Conservation (phyloP, 2,888 invertebrate species). For the Cryptus armator region DNA sequence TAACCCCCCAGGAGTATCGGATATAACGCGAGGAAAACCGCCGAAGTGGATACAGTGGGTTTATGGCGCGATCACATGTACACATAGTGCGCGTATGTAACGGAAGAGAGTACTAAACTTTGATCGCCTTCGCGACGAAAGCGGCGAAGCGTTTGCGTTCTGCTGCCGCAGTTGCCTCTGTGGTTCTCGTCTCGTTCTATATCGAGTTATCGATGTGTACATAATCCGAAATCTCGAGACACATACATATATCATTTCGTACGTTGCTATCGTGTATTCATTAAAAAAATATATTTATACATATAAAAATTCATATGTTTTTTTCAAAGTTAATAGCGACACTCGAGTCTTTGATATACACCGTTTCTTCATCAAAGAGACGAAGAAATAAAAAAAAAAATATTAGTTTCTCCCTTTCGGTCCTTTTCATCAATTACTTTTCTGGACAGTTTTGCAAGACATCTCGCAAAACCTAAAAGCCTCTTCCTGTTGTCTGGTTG, state of each 20-base stretch:
- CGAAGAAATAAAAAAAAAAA: slow-evolving; percentile 34
- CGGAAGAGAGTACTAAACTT: slow-evolving; percentile 60
- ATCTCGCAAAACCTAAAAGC: slow-evolving; percentile 78
- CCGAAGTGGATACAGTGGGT: slow-evolving; percentile 46
- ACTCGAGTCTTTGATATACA: not conserved
- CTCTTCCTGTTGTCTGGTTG: slow-evolving; percentile 82
- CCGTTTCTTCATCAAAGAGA: slow-evolving; percentile 1
- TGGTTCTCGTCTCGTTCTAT: slow-evolving; percentile 27
- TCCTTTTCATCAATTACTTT: not conserved
- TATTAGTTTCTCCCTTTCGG: slow-evolving; percentile 31
- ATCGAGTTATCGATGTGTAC: slow-evolving; percentile 52
- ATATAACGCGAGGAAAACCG: slow-evolving; percentile 22
- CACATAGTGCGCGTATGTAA: slow-evolving; percentile 28
- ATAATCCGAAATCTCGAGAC: slow-evolving; percentile 42
- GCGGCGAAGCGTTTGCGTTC: slow-evolving; percentile 26
- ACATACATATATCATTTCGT: not conserved
- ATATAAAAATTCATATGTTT: not conserved
- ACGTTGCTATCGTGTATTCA: not conserved
- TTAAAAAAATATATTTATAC: not conserved
- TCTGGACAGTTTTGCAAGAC: slow-evolving; percentile 49
- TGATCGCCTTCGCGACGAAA: slow-evolving; percentile 59
- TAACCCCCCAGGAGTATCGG: slow-evolving; percentile 34
- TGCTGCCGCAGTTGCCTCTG: slow-evolving; percentile 17
- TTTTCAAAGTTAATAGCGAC: slow-evolving; percentile 6
- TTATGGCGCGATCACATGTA: slow-evolving; percentile 40